A percentile compares a stretch with the other conserved stretches of the same genome.
Evolutionary conservation across 2,797 vertebrate genomes (phyloP).

Genomic region (Echeneis naucrates): DNA sequence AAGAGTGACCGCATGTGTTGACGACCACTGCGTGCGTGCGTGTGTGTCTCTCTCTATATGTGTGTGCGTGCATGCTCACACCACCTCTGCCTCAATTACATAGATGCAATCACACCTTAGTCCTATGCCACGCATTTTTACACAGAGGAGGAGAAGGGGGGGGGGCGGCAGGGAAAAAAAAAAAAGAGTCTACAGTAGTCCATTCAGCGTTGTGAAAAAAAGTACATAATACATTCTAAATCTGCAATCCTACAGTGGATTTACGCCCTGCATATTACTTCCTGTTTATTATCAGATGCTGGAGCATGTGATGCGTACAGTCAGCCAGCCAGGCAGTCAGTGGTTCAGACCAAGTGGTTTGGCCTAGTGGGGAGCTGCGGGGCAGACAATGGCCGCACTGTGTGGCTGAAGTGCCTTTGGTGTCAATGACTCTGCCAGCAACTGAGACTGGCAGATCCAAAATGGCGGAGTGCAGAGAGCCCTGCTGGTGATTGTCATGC

Average conservation of each 20-base stretch:
- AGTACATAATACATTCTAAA: constrained; percentile 66
- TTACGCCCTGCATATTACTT: constrained; percentile 66
- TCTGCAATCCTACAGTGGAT: constrained; percentile 65
- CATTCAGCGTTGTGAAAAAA: constrained; percentile 58
- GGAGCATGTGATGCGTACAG: constrained; percentile 70
- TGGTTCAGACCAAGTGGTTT: constrained; percentile 81
- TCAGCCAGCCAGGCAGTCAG: constrained; percentile 71
- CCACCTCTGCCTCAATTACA: constrained; percentile 74
- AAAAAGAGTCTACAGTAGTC: constrained; percentile 42
- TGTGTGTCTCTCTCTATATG: constrained; percentile 51
- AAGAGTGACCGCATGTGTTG: constrained; percentile 71
- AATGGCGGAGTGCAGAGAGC: constrained; percentile 75
- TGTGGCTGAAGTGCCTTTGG: constrained; percentile 80
- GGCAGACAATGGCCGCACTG: constrained; percentile 80
- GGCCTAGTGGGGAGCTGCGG: constrained; percentile 75
- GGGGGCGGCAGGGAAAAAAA: not conserved
- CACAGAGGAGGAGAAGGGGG: no score
- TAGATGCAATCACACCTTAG: constrained; percentile 79
- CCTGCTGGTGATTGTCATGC: constrained; percentile 74
- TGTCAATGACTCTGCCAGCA: constrained; percentile 81
- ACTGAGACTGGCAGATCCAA: constrained; percentile 81
- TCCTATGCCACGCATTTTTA: constrained; percentile 52
- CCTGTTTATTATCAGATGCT: constrained; percentile 76
- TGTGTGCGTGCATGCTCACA: constrained; percentile 42
- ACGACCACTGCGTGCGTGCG: constrained; percentile 54